A percentile compares a stretch with the other conserved stretches of the same genome.
These are phyloP conservation scores for Cynocephalus volans DNA, from an alignment of 2,113 vertebrate species.

Conservation along the genomic window DNA sequence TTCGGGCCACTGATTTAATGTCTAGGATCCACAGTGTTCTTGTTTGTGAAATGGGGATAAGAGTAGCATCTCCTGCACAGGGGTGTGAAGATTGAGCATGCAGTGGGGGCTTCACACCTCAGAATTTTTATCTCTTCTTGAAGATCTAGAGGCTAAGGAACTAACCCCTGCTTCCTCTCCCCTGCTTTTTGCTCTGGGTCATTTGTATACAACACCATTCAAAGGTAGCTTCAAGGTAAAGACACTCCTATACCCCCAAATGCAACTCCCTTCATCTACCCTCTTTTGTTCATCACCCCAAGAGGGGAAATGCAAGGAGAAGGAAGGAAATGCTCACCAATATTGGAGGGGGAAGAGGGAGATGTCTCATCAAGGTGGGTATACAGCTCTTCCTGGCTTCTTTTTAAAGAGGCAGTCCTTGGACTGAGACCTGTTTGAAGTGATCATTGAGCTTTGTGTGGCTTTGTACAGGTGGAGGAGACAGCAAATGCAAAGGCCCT, in stretches of 20 bases:
- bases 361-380: neutral
- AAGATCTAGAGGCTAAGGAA: neutral
- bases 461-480: neutral
- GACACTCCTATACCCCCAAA: neutral
- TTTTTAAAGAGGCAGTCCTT: neutral
- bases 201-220: neutral
- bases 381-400: neutral
- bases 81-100: neutral
- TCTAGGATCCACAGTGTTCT: neutral
- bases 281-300: neutral
- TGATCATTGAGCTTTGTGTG: neutral
- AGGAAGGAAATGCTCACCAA: neutral
- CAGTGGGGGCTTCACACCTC: neutral
- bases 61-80: neutral
- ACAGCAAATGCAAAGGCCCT: neutral
- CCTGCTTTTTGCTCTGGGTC: neutral
- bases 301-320: neutral
- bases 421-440: neutral
- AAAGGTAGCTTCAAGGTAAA: slow-evolving; percentile 13
- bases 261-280: neutral
- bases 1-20: neutral
- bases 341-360: neutral
- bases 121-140: neutral
- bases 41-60: neutral
- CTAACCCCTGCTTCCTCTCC: neutral